Percentiles rank a stretch among this genome's conserved stretches.
Evolutionary conservation across 2,888 invertebrate species (phyloP).

Genomic region (Drosophila austrosaltans): DNA sequence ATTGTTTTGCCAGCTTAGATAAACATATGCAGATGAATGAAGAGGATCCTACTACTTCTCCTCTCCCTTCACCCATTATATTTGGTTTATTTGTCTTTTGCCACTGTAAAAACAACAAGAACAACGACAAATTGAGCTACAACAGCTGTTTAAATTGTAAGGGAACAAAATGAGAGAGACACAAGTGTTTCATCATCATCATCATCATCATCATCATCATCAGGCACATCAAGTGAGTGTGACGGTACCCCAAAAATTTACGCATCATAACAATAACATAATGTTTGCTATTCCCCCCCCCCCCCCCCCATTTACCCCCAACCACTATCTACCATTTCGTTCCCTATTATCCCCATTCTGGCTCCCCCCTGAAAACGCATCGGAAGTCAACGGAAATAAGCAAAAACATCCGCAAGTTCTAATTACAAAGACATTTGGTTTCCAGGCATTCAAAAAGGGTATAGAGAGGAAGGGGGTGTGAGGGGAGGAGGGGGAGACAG

Average conservation of each 20-base stretch:
- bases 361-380: constrained; percentile 39
- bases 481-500: background rate
- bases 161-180: constrained; percentile 3
- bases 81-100: constrained; percentile 54
- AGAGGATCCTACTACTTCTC: constrained; percentile 12
- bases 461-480: background rate
- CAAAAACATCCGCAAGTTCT: constrained; percentile 71
- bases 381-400: constrained; percentile 75
- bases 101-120: constrained; percentile 34
- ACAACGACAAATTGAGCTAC: constrained; percentile 38
- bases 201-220: background rate
- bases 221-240: constrained; percentile 3
- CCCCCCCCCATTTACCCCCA: constrained; percentile 16
- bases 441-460: background rate
- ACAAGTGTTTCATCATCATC: constrained; percentile 47
- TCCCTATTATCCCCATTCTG: background rate
- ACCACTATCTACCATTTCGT: background rate
- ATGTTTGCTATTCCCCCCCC: background rate
- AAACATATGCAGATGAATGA: constrained; percentile 39
- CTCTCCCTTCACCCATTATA: background rate
- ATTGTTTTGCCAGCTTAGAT: constrained; percentile 48
- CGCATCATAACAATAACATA: constrained; percentile 53
- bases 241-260: constrained; percentile 33
- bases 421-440: constrained; percentile 49
- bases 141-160: constrained; percentile 58